A percentile compares a stretch with the other conserved stretches of the same genome.
Evolutionary conservation across 2,113 vertebrate species (phyloP).

Genomic region (Oryzias woworae): DNA sequence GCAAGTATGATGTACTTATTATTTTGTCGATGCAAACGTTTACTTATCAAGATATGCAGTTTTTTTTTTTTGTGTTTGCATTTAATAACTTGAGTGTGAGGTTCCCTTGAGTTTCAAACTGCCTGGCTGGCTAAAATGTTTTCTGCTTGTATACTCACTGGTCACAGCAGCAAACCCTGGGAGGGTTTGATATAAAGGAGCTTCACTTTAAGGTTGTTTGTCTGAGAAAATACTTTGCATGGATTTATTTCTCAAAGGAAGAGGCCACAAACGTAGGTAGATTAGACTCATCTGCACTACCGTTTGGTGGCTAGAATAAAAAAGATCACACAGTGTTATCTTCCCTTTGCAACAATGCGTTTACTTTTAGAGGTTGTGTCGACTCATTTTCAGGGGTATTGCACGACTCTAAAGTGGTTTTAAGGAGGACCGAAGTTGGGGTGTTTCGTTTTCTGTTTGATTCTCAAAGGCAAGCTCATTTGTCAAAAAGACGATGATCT

Average conservation of each 20-base stretch:
- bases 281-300: constrained; percentile 2
- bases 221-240: no score
- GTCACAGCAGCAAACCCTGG: no score
- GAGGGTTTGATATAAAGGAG: no score
- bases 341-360: constrained; percentile 45
- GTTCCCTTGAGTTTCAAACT: constrained; percentile 14
- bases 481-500: constrained; percentile 61
- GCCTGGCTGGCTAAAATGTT: constrained; percentile 38
- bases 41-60: constrained; percentile 31
- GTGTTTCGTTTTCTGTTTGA: constrained; percentile 70
- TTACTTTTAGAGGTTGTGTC: constrained; percentile 65
- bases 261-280: background rate
- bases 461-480: constrained; percentile 66
- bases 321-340: constrained; percentile 13
- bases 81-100: constrained; percentile 36
- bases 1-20: constrained; percentile 36
- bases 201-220: no score
- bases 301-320: background rate
- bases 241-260: no score
- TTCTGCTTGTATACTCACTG: no score
- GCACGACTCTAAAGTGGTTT: constrained; percentile 52
- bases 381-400: constrained; percentile 59
- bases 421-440: constrained; percentile 42
- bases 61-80: constrained; percentile 25
- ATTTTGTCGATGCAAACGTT: constrained; percentile 13